Conservation (phyloP, 2,888 invertebrate genomes). For the Cryptus viduatorius region DNA sequence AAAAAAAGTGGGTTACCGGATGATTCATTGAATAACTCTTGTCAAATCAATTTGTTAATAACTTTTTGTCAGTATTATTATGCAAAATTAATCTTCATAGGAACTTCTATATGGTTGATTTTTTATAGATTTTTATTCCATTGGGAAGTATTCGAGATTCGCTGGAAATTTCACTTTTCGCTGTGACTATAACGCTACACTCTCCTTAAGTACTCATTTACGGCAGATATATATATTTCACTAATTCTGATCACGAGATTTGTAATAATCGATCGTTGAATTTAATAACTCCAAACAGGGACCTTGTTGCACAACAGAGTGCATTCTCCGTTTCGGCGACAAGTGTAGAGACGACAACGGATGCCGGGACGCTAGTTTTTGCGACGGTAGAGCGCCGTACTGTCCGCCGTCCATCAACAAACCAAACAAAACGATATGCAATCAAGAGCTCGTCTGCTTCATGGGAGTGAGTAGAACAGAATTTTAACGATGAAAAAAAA, state of each 20-base stretch:
- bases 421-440: constrained; percentile 97
- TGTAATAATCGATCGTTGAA: background rate
- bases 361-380: constrained; percentile 96
- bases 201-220: too few relatives aligned
- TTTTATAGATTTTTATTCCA: too few relatives aligned
- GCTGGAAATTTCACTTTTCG: too few relatives aligned
- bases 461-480: constrained; percentile 91
- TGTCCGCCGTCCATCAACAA: constrained; percentile 97
- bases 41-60: too few relatives aligned
- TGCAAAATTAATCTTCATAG: too few relatives aligned
- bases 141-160: too few relatives aligned
- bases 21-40: too few relatives aligned
- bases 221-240: too few relatives aligned
- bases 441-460: constrained; percentile 98
- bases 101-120: too few relatives aligned
- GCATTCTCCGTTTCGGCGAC: constrained; percentile 93
- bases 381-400: constrained; percentile 94
- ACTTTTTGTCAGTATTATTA: too few relatives aligned
- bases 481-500: constrained; percentile 22
- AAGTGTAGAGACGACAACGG: constrained; percentile 97
- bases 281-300: constrained; percentile 87
- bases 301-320: constrained; percentile 96
- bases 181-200: too few relatives aligned
- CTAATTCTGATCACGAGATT: background rate
- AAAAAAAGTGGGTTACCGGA: too few relatives aligned